Percentiles rank a stretch among this genome's conserved stretches.
These are phyloP conservation scores for Scomber scombrus DNA, from an alignment of 2,113 vertebrate species.

Conservation along the genomic window DNA sequence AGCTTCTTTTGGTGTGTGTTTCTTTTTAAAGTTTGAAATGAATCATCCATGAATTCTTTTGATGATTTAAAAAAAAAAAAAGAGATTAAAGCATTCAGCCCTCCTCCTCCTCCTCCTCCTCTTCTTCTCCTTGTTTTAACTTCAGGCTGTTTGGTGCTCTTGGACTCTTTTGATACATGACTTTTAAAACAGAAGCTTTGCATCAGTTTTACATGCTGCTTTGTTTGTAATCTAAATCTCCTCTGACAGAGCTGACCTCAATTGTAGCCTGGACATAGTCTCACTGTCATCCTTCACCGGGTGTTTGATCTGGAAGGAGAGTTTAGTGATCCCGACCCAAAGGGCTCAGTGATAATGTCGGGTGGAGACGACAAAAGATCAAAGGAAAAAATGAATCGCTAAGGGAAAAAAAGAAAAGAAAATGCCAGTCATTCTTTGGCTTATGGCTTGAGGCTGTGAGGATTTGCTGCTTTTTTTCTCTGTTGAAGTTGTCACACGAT, in stretches of 20 bases:
- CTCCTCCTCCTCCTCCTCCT: no score
- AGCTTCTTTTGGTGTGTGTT: neutral
- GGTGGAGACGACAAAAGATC: no score
- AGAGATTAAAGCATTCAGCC: neutral
- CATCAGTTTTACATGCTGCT: slow-evolving; percentile 59
- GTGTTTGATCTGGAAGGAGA: neutral
- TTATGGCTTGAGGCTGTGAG: no score
- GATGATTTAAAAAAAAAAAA: neutral
- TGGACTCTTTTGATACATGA: neutral
- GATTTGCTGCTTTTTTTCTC: no score
- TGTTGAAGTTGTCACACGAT: no score
- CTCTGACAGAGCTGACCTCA: neutral
- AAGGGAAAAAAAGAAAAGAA: no score
- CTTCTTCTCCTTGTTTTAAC: no score
- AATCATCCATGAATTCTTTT: neutral
- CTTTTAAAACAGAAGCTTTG: slow-evolving; percentile 20
- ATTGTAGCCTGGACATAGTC: neutral
- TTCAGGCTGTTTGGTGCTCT: no score
- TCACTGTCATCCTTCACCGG: neutral
- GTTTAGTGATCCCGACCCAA: neutral
- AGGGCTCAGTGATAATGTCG: neutral
- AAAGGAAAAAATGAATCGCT: no score
- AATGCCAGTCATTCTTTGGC: no score
- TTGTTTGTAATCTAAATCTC: slow-evolving; percentile 50
- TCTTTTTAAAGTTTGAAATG: neutral